Evolutionary conservation across 2,888 invertebrate species (phyloP).

Genomic region (Trissonchulus latispiculum): DNA sequence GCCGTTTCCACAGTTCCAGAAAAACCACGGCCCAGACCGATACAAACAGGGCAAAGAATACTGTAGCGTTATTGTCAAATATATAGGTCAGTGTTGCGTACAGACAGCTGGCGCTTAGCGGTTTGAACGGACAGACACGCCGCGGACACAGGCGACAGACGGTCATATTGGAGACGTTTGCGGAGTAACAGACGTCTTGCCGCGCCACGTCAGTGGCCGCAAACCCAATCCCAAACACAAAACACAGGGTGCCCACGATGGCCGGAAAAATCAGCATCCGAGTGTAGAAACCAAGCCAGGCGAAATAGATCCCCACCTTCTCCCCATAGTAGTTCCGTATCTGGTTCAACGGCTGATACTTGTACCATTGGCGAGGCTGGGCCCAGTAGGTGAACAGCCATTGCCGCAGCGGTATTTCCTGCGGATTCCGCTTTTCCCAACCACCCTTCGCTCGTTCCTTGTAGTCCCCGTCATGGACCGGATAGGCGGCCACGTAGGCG

Average conservation of each 20-base stretch:
- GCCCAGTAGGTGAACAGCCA: conserved; percentile 24
- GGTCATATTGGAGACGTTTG: conserved; percentile 61
- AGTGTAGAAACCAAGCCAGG: conserved; percentile 89
- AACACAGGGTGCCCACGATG: conserved; percentile 71
- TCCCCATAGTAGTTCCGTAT: conserved; percentile 43
- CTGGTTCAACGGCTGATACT: conserved; percentile 23
- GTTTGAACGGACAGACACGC: conserved; percentile 66
- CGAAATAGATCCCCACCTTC: conserved; percentile 79
- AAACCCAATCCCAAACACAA: conserved; percentile 65
- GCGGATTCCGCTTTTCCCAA: neutral
- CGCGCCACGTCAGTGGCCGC: conserved; percentile 66
- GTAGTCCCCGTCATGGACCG: conserved; percentile 19
- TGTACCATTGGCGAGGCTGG: conserved; percentile 13
- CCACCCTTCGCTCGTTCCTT: neutral
- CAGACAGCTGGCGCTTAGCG: conserved; percentile 68
- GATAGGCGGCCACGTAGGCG: conserved; percentile 20
- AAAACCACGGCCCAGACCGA: conserved; percentile 86
- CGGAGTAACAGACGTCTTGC: conserved; percentile 44
- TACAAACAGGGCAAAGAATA: conserved; percentile 87
- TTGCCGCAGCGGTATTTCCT: conserved; percentile 20
- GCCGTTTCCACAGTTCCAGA: conserved; percentile 83
- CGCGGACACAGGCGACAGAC: conserved; percentile 74
- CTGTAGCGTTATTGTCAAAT: conserved; percentile 87
- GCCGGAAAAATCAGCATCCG: conserved; percentile 79
- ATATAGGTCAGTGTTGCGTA: conserved; percentile 70